A percentile compares a stretch with the other conserved stretches of the same genome.
Evolutionary conservation across 1,140 invertebrate genomes (phyloP).

Genomic region (Drosophila insularis): DNA sequence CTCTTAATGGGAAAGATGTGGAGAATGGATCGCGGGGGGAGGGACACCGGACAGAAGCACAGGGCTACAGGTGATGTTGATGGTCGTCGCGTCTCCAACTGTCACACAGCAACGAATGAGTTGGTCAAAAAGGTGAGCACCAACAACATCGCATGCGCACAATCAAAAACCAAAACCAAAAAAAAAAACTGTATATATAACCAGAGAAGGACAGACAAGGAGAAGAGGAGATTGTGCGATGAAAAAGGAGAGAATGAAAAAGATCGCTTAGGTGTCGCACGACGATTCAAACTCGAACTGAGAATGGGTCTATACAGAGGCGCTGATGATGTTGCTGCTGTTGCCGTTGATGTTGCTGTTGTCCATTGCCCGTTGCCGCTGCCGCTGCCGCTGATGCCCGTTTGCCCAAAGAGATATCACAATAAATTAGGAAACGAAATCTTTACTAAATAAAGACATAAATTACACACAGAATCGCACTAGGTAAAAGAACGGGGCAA

Average conservation of each 20-base stretch:
- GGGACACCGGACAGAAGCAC: constrained; percentile 49
- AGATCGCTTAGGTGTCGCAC: constrained; percentile 43
- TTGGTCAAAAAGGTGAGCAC: constrained; percentile 75
- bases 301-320: constrained; percentile 6
- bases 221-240: constrained; percentile 15
- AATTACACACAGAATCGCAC: constrained; percentile 80
- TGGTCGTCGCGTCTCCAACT: constrained; percentile 31
- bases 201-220: not conserved
- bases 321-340: constrained; percentile 31
- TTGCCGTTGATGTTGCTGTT: constrained; percentile 33
- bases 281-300: constrained; percentile 1
- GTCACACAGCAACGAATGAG: constrained; percentile 64
- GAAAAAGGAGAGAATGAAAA: constrained; percentile 20
- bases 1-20: constrained; percentile 74
- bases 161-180: constrained; percentile 58
- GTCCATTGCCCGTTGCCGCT: constrained; percentile 18
- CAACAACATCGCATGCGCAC: constrained; percentile 80
- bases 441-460: constrained; percentile 83
- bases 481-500: constrained; percentile 37
- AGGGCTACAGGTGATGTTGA: constrained; percentile 54
- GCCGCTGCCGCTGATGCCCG: constrained; percentile 49
- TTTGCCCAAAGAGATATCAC: constrained; percentile 82
- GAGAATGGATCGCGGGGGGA: not conserved
- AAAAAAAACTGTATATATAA: constrained; percentile 13
- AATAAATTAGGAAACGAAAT: constrained; percentile 83